Percentiles rank a stretch among this genome's conserved stretches.
These are phyloP conservation scores for Ophioninae sp. DNA, from an alignment of 2,888 invertebrate genomes.

Conservation along the genomic window DNA sequence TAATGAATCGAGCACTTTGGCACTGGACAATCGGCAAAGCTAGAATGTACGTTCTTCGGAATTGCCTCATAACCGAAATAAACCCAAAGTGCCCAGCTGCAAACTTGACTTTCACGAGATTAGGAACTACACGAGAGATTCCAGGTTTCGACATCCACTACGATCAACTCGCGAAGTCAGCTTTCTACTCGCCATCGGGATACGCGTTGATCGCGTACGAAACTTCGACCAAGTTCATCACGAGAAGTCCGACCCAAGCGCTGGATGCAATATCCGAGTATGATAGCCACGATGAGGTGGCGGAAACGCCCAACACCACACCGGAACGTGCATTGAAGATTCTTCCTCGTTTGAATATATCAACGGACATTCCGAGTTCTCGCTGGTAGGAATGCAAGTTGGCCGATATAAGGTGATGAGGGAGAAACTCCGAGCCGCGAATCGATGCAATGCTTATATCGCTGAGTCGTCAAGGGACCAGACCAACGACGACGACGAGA, in stretches of 20 bases:
- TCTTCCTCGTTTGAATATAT: constrained; percentile 30
- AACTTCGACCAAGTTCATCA: constrained; percentile 14
- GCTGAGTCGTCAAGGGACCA: constrained; percentile 39
- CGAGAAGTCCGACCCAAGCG: not conserved
- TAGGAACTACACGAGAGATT: not conserved
- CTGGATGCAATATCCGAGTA: constrained; percentile 47
- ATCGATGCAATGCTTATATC: constrained; percentile 48
- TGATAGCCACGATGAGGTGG: constrained; percentile 35
- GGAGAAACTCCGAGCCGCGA: constrained; percentile 15
- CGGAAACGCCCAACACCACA: not conserved
- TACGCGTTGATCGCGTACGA: constrained; percentile 20
- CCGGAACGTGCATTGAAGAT: constrained; percentile 4
- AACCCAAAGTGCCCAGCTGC: not conserved
- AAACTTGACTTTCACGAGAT: not conserved
- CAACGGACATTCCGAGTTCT: constrained; percentile 39
- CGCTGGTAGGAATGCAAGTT: constrained; percentile 1
- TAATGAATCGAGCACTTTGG: not conserved
- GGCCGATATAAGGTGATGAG: not conserved
- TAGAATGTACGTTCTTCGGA: too few relatives aligned
- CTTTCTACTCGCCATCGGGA: not conserved
- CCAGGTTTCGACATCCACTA: not conserved
- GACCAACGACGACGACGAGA: constrained; percentile 26
- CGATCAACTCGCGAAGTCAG: not conserved
- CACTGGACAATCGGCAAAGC: too few relatives aligned
- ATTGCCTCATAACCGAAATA: not conserved